Conservation (phyloP, 2,797 vertebrate species). For the Alectoris magna region DNA sequence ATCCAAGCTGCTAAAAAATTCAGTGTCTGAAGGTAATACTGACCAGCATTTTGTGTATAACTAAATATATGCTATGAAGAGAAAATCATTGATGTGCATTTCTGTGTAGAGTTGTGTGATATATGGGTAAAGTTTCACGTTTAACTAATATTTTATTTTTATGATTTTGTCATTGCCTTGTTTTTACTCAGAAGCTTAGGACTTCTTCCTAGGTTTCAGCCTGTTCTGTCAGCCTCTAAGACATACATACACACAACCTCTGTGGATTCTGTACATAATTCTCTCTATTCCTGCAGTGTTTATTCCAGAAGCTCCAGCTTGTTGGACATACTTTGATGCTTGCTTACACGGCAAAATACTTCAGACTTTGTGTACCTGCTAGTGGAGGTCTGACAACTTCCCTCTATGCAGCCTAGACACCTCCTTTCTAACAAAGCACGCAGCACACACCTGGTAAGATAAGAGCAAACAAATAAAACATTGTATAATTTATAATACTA, state of each 20-base stretch:
- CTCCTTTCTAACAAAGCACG: not conserved
- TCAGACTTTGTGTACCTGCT: not conserved
- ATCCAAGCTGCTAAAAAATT: not conserved
- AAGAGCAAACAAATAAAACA: not conserved
- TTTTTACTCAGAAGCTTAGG: not conserved
- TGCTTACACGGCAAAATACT: not conserved
- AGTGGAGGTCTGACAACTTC: not conserved
- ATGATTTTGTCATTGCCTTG: not conserved
- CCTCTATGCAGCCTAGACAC: not conserved
- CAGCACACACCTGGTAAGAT: not conserved
- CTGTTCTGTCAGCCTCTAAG: fast-evolving
- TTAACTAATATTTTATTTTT: not conserved
- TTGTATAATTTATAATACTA: not conserved
- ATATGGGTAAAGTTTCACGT: not conserved
- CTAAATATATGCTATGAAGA: not conserved
- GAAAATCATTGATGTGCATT: not conserved
- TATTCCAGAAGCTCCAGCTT: not conserved
- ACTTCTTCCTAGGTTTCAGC: not conserved
- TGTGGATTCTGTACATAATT: fast-evolving
- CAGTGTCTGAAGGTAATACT: not conserved
- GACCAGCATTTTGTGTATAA: not conserved
- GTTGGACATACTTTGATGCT: not conserved
- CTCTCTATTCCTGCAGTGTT: not conserved
- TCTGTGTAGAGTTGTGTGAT: not conserved
- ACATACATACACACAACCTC: fast-evolving